Conservation (phyloP, 2,888 invertebrate genomes). For the Syrphus vitripennis region DNA sequence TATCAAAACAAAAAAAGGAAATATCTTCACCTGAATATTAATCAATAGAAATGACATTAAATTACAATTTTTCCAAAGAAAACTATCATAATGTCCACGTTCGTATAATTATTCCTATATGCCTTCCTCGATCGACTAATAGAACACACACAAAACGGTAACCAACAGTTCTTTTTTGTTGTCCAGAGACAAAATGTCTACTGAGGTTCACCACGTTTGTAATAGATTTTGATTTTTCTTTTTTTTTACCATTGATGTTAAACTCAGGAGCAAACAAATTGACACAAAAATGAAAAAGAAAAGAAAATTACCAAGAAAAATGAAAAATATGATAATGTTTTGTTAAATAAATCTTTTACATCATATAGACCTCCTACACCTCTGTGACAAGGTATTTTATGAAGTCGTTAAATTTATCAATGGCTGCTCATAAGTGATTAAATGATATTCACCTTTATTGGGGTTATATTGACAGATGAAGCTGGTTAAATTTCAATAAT, state of each 20-base stretch:
- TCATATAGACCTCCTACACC: background rate
- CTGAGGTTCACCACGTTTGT: conserved; percentile 23
- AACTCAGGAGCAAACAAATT: conserved; percentile 34
- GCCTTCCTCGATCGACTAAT: conserved; percentile 47
- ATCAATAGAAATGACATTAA: conserved; percentile 59
- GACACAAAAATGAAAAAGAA: background rate
- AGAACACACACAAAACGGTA: conserved; percentile 28
- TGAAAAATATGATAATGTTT: background rate
- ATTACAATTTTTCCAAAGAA: conserved; percentile 59
- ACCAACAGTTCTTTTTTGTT: background rate
- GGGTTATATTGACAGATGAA: conserved; percentile 16
- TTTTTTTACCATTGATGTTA: conserved; percentile 2
- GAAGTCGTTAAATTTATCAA: background rate
- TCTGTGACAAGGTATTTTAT: background rate
- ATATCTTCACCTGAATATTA: conserved; percentile 65
- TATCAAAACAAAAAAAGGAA: conserved; percentile 42
- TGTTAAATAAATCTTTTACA: background rate
- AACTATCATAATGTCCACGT: conserved; percentile 37
- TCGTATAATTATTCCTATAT: conserved; percentile 49
- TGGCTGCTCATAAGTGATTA: background rate
- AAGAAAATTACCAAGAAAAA: conserved; percentile 5
- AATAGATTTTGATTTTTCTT: conserved; percentile 7
- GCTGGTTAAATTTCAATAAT: background rate
- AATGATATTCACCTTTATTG: background rate
- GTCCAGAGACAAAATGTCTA: conserved; percentile 58